Percentiles rank a stretch among this genome's conserved stretches.
These are phyloP conservation scores for Blomia tropicalis DNA, from an alignment of 2,888 invertebrate species.

Conservation along the genomic window DNA sequence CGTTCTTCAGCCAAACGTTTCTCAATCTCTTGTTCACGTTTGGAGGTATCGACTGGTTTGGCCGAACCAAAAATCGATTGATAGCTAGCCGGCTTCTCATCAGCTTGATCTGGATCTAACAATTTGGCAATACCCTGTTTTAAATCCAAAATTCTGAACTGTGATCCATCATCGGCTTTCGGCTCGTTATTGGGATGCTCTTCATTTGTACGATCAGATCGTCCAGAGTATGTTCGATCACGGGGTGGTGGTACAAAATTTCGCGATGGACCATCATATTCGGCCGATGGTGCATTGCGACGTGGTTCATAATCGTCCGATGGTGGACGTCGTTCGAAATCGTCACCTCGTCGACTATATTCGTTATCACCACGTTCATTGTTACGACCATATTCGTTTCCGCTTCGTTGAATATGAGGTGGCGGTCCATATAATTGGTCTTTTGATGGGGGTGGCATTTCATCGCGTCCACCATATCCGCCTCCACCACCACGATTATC, in stretches of 20 bases:
- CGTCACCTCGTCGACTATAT: background rate
- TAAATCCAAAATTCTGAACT: background rate
- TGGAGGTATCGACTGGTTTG: constrained; percentile 82
- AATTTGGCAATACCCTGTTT: background rate
- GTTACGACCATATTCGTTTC: background rate
- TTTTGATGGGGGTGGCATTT: background rate
- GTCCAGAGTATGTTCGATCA: background rate
- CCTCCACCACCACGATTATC: background rate
- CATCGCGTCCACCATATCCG: background rate
- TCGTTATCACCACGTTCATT: background rate
- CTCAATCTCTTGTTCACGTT: constrained; percentile 76
- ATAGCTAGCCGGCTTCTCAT: background rate
- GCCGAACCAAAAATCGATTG: constrained; percentile 71
- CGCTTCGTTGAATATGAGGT: too few relatives aligned
- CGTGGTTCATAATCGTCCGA: background rate
- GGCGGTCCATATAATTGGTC: background rate
- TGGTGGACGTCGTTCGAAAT: constrained; percentile 7
- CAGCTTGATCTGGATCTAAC: constrained; percentile 44
- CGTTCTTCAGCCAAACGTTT: constrained; percentile 42
- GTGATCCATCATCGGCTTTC: background rate
- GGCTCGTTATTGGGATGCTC: background rate
- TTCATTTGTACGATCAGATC: background rate
- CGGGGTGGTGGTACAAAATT: background rate
- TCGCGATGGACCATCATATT: background rate
- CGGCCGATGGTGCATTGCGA: background rate